Evolutionary conservation across 2,797 vertebrate genomes (phyloP), one percentile per base, ranked within the genome.

Genomic region (Pangasius djambal): DNA sequence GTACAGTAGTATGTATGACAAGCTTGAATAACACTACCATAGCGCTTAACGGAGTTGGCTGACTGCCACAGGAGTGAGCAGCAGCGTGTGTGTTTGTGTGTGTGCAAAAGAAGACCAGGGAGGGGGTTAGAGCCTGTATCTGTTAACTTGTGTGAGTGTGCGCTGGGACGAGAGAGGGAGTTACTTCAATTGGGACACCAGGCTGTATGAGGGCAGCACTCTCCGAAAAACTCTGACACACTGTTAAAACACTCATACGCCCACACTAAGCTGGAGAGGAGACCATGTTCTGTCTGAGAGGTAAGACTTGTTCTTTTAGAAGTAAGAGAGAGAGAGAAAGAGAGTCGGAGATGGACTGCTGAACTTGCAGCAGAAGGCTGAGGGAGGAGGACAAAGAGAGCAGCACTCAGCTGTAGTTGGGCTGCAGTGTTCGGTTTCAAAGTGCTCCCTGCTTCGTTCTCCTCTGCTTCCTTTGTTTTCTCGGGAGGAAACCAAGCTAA

Each of bases 211-310:
- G 89, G 91, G 89, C 89, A 90, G 34, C 57, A 65, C 88, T 69
- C 77, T 88, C 84, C 12, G 55, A 89, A 88, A 90, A 87, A 82
- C 89, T 86, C 88, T 86, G 85, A 87, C 88, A 90, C 88, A 72
- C 88, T 88, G 83, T 84, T 75, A 70, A 89, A 89, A 83, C 87
- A 90, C 50, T 86, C 87, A 72, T 86, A 79, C 89, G 65, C 75
- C 22, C 84, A 79, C 50, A 79, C 86, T 44, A 82, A 63, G 50
- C 75, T 77, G 86, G 55, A 79, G 74, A 88, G 87, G 81, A 88
- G 72, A 92, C 78, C 84, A 93, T 93, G 92, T 92, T 92, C 89
- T 93, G 92, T 69, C 75, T 92, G 77, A 92, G 91, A 92, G 92
- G 92, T 93, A 92, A 92, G 92, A 86, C 40, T 40, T 34, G 44